Evolutionary conservation across 2,113 vertebrate species (phyloP).

Genomic region (Tauraco erythrolophus): DNA sequence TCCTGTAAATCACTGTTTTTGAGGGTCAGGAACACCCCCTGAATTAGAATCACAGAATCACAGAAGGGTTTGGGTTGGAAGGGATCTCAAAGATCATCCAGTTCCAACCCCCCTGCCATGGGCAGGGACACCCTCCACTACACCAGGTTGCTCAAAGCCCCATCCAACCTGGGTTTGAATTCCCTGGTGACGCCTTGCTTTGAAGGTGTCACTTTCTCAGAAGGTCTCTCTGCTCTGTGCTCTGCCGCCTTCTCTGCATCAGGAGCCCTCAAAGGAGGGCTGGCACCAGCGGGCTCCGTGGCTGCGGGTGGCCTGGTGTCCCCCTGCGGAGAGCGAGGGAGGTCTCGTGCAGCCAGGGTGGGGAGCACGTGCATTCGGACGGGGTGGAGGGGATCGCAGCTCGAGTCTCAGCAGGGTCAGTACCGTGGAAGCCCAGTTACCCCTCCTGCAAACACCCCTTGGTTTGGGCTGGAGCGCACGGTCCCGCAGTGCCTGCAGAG

Average conservation of each 20-base stretch:
- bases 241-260: not conserved
- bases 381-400: not conserved
- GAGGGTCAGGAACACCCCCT: not conserved
- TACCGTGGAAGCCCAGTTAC: not conserved
- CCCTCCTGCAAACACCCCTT: not conserved
- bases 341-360: not conserved
- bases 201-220: not conserved
- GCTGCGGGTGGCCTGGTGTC: not conserved
- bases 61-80: too few relatives aligned
- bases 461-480: not conserved
- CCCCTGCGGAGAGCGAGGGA: not conserved
- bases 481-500: not conserved
- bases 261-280: not conserved
- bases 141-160: too few relatives aligned
- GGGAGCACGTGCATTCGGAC: not conserved
- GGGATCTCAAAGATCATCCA: too few relatives aligned
- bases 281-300: not conserved
- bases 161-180: too few relatives aligned
- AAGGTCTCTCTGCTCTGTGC: not conserved
- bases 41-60: too few relatives aligned
- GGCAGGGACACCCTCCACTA: too few relatives aligned
- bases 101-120: too few relatives aligned
- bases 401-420: not conserved
- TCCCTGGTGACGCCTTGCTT: not conserved
- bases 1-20: not conserved